Evolutionary conservation across 2,888 invertebrate genomes (phyloP).

Genomic region (Melinaea menophilus): DNA sequence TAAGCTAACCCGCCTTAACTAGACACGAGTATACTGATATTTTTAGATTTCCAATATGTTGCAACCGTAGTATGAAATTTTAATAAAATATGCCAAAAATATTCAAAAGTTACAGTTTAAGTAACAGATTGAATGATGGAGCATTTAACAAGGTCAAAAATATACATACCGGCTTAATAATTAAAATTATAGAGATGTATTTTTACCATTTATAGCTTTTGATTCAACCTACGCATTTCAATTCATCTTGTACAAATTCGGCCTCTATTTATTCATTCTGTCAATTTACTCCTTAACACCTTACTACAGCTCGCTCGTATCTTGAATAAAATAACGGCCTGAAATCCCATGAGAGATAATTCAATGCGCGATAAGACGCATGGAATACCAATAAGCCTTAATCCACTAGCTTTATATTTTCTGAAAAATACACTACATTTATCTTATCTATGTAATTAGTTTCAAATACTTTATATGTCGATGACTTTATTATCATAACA

Average conservation of each 20-base stretch:
- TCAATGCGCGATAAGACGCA: conserved; percentile 46
- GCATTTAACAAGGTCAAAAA: no score
- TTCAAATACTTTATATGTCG: no score
- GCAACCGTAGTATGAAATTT: no score
- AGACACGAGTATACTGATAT: no score
- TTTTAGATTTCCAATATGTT: no score
- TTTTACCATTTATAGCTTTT: not conserved
- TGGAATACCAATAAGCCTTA: conserved; percentile 44
- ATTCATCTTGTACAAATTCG: not conserved
- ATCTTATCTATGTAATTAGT: not conserved
- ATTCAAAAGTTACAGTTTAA: no score
- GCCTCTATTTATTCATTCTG: conserved; percentile 55
- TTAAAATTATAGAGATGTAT: no score
- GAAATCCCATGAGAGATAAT: conserved; percentile 56
- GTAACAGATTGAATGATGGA: no score
- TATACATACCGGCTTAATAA: no score
- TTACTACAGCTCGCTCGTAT: conserved; percentile 65
- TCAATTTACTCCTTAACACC: conserved; percentile 74
- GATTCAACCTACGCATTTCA: not conserved
- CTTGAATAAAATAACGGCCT: conserved; percentile 68
- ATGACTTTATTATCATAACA: conserved; percentile 6
- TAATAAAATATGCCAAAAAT: no score
- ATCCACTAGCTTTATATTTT: conserved; percentile 25
- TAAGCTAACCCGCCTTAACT: no score
- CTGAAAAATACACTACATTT: not conserved